Evolutionary conservation across 2,113 vertebrate species (phyloP).

Genomic region (Bothrops jararaca): DNA sequence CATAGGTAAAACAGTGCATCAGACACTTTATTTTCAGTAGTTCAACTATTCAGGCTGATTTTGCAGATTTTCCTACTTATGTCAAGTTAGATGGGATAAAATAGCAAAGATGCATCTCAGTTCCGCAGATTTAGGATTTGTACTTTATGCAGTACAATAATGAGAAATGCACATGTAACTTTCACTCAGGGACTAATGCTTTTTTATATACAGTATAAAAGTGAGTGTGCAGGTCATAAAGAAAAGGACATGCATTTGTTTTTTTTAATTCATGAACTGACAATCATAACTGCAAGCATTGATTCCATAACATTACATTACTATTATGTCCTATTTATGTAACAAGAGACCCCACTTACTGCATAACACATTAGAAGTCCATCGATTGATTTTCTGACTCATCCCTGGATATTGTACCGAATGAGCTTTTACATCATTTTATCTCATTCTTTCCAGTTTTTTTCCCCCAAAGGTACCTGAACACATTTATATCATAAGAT

Average conservation of each 20-base stretch:
- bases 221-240: background rate
- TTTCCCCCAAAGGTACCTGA: background rate
- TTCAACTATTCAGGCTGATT: background rate
- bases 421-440: constrained; percentile 25
- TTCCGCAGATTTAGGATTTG: background rate
- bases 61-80: background rate
- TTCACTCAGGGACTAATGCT: background rate
- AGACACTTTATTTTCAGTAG: background rate
- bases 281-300: background rate
- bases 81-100: background rate
- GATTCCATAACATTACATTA: constrained; percentile 37
- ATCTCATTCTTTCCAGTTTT: constrained; percentile 30
- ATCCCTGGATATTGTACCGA: constrained; percentile 31
- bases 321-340: constrained; percentile 44
- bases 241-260: background rate
- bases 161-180: background rate
- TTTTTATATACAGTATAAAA: background rate
- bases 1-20: background rate
- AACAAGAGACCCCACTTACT: constrained; percentile 36
- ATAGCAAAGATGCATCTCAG: background rate
- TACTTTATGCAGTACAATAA: background rate
- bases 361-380: constrained; percentile 40
- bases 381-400: constrained; percentile 50
- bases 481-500: constrained; percentile 48
- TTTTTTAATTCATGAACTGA: constrained; percentile 3